Evolutionary conservation across 2,797 vertebrate species (phyloP).

Genomic region (Iguana delicatissima): DNA sequence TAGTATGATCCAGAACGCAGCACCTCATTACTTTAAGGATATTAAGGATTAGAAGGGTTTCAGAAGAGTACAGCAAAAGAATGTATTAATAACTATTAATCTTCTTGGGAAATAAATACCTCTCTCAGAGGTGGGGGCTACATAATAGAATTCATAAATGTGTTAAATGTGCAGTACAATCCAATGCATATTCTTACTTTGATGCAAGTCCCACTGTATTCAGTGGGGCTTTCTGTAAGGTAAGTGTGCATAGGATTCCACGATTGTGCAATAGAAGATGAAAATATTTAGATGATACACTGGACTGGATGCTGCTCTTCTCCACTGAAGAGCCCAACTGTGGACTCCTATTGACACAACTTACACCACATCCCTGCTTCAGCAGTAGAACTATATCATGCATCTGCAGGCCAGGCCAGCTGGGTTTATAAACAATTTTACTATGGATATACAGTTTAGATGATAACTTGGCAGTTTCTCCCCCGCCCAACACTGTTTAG

Average conservation of each 20-base stretch:
- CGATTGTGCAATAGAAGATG: background rate
- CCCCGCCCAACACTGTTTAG: background rate
- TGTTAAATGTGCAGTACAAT: background rate
- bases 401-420: background rate
- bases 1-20: background rate
- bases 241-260: background rate
- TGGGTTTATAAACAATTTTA: background rate
- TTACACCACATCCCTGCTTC: background rate
- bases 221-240: background rate
- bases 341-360: background rate
- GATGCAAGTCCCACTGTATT: background rate
- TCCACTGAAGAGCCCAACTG: background rate
- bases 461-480: background rate
- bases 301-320: background rate
- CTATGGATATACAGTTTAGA: background rate
- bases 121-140: background rate
- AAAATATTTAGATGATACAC: background rate
- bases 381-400: background rate
- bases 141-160: background rate
- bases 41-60: background rate
- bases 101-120: background rate
- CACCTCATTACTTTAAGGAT: background rate
- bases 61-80: background rate
- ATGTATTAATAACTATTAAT: conserved; percentile 15
- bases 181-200: background rate